Evolutionary conservation across 2,888 invertebrate species (phyloP).

Genomic region (Linnaemya vulpina): DNA sequence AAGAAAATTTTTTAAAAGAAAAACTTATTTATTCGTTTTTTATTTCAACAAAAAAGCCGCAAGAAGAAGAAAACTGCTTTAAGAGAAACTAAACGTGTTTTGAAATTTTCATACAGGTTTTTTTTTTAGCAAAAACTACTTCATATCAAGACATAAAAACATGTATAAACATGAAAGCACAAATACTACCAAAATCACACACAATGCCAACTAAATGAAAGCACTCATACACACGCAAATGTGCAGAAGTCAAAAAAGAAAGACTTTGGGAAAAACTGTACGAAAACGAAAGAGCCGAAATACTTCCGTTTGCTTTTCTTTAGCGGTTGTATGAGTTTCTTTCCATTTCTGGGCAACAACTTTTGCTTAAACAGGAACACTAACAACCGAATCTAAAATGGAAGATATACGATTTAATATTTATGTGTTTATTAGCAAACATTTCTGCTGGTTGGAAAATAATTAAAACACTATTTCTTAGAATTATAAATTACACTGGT

Average conservation of each 20-base stretch:
- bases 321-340: not conserved
- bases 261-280: not conserved
- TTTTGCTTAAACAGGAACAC: slow-evolving; percentile 29
- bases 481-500: not conserved
- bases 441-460: not conserved
- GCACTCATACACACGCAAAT: not conserved
- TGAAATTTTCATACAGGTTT: slow-evolving; percentile 3
- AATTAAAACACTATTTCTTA: not conserved
- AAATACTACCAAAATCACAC: not conserved
- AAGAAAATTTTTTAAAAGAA: slow-evolving; percentile 12
- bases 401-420: not conserved
- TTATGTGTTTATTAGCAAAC: slow-evolving; percentile 57
- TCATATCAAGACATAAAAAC: not conserved
- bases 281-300: slow-evolving; percentile 33
- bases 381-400: not conserved
- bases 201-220: slow-evolving; percentile 42
- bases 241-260: not conserved
- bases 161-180: not conserved
- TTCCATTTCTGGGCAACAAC: not conserved
- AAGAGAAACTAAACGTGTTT: slow-evolving; percentile 20
- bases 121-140: slow-evolving; percentile 11
- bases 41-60: not conserved
- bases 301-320: slow-evolving; percentile 54
- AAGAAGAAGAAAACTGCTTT: slow-evolving; percentile 16
- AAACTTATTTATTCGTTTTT: slow-evolving; percentile 8